These are phyloP conservation scores for Odontomachus brunneus DNA, from an alignment of 1,140 invertebrate species.

Conservation along the genomic window DNA sequence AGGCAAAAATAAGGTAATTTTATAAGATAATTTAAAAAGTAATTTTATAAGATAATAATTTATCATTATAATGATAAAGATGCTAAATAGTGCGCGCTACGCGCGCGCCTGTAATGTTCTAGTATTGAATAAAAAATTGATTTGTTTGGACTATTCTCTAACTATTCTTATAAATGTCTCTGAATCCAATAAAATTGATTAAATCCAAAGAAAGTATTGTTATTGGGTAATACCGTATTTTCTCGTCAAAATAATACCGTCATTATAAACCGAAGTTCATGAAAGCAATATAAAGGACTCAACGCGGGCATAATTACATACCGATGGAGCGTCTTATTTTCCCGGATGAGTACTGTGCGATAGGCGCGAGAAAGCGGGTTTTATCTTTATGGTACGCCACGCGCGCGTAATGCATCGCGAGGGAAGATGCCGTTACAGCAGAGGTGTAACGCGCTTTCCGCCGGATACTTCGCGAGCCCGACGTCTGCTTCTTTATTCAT, in stretches of 20 bases:
- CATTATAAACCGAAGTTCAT: background rate
- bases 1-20: too few relatives aligned
- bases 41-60: too few relatives aligned
- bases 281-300: background rate
- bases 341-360: background rate
- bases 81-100: too few relatives aligned
- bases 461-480: slow-evolving; percentile 42
- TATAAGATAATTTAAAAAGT: too few relatives aligned
- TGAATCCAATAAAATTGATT: too few relatives aligned
- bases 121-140: too few relatives aligned
- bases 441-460: slow-evolving; percentile 11
- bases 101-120: too few relatives aligned
- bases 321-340: slow-evolving; percentile 25
- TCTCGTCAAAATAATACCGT: background rate
- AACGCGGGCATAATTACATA: slow-evolving; percentile 5
- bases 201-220: too few relatives aligned
- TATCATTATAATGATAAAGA: too few relatives aligned
- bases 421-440: slow-evolving; percentile 34
- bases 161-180: too few relatives aligned
- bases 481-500: slow-evolving; percentile 60
- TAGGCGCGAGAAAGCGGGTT: slow-evolving; percentile 36
- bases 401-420: slow-evolving; percentile 43
- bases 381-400: slow-evolving; percentile 50
- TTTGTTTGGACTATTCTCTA: too few relatives aligned
- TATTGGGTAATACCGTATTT: background rate